Conservation (phyloP, 2,888 invertebrate species). For the Keiferia lycopersicella region DNA sequence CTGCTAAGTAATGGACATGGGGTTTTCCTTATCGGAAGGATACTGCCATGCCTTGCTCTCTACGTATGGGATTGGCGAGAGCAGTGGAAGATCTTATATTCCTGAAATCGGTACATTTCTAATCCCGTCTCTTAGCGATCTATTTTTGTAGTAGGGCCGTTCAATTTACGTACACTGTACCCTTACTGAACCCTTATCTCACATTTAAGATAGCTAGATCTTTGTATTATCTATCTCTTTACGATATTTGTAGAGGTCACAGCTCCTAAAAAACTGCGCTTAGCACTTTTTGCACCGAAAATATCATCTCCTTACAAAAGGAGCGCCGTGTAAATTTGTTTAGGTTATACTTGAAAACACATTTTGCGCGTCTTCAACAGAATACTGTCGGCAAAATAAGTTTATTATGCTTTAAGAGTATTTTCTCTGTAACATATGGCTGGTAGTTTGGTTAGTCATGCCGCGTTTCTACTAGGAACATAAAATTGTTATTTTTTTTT, state of each 20-base stretch:
- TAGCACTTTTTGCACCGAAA: neutral
- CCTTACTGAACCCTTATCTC: neutral
- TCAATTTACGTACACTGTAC: too few relatives aligned
- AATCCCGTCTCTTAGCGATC: too few relatives aligned
- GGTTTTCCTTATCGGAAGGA: too few relatives aligned
- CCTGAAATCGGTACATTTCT: too few relatives aligned
- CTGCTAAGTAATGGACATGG: too few relatives aligned
- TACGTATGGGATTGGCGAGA: too few relatives aligned
- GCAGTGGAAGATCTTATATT: too few relatives aligned
- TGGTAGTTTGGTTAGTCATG: too few relatives aligned
- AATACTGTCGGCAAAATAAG: slow-evolving; percentile 8
- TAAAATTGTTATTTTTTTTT: too few relatives aligned
- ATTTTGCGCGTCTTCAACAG: slow-evolving; percentile 14
- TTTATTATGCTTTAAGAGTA: neutral
- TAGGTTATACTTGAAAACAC: slow-evolving; percentile 21
- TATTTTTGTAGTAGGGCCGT: too few relatives aligned
- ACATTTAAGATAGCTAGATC: neutral
- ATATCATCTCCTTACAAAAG: slow-evolving; percentile 10
- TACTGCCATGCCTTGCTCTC: too few relatives aligned
- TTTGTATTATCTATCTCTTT: neutral
- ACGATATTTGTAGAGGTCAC: slow-evolving; percentile 17
- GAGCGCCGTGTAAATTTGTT: slow-evolving; percentile 17
- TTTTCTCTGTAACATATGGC: neutral
- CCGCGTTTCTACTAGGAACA: too few relatives aligned
- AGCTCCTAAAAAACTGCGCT: slow-evolving; percentile 18